phyloP scores from a whole-genome alignment of 2,113 vertebrate species.

The Centropus unirufus region DNA sequence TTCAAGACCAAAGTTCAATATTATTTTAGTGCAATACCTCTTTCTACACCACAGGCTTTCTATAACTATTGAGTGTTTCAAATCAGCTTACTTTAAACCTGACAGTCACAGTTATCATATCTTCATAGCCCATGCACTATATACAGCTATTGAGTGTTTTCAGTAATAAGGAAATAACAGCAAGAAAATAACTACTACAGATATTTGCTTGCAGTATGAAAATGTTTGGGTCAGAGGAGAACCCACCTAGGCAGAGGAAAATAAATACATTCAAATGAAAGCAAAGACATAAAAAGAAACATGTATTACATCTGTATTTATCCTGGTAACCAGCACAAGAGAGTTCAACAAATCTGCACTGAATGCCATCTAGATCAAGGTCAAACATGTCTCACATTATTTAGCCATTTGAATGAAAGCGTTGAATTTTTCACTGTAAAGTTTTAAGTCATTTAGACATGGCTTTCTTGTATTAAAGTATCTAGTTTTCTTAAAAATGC shows the following conservation, averaged over 20 bases:
- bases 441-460: not conserved
- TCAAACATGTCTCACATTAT: not conserved
- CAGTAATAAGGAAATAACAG: not conserved
- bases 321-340: not conserved
- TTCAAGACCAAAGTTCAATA: not conserved
- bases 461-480: not conserved
- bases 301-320: not conserved
- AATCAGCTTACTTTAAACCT: not conserved
- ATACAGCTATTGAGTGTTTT: not conserved
- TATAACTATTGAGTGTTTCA: not conserved
- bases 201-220: not conserved
- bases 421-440: not conserved
- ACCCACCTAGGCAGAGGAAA: not conserved
- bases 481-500: not conserved
- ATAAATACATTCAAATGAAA: not conserved
- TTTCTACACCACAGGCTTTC: not conserved
- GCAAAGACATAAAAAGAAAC: not conserved
- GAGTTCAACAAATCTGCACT: not conserved
- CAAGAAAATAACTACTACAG: not conserved
- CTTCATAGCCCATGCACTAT: not conserved
- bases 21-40: not conserved
- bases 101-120: not conserved
- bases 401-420: not conserved
- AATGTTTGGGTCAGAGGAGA: not conserved
- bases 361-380: not conserved